Conservation (phyloP, 2,113 vertebrate species). For the Tragelaphus buxtoni region DNA sequence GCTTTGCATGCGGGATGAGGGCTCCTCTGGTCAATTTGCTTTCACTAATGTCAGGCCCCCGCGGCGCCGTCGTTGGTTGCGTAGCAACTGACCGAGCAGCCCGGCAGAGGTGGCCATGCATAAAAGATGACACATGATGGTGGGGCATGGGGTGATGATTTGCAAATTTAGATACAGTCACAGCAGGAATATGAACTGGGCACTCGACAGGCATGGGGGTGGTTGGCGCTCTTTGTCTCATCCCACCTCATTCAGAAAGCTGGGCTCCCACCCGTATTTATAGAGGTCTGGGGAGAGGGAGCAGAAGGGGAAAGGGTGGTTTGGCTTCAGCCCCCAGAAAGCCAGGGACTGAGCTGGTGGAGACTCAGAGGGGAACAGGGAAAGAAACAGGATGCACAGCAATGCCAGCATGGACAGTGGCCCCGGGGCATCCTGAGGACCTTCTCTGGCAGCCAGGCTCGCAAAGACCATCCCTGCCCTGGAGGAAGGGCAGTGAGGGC, state of each 20-base stretch:
- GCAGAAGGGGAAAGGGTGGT: neutral
- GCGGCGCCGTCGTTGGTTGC: conserved; percentile 91
- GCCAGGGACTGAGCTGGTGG: neutral
- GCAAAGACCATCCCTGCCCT: neutral
- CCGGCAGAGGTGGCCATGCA: conserved; percentile 93
- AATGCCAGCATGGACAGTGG: neutral
- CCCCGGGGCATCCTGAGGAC: neutral
- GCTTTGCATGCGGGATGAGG: conserved; percentile 97
- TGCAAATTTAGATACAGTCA: conserved; percentile 89
- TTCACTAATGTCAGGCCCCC: conserved; percentile 99
- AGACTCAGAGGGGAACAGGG: neutral
- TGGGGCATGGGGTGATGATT: conserved; percentile 87
- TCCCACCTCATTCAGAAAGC: conserved; percentile 77
- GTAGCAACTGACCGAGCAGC: conserved; percentile 95
- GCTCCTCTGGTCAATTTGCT: conserved; percentile 99
- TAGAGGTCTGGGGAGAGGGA: neutral
- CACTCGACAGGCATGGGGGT: conserved; percentile 77
- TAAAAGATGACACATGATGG: conserved; percentile 97
- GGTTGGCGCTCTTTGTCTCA: conserved; percentile 73
- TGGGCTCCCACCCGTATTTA: neutral
- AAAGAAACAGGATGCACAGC: neutral
- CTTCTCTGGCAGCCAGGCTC: neutral
- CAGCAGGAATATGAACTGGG: conserved; percentile 86
- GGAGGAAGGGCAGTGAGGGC: neutral
- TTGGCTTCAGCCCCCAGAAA: neutral